Conservation (phyloP, 2,888 invertebrate species). For the Sphaeridia pumilis region DNA sequence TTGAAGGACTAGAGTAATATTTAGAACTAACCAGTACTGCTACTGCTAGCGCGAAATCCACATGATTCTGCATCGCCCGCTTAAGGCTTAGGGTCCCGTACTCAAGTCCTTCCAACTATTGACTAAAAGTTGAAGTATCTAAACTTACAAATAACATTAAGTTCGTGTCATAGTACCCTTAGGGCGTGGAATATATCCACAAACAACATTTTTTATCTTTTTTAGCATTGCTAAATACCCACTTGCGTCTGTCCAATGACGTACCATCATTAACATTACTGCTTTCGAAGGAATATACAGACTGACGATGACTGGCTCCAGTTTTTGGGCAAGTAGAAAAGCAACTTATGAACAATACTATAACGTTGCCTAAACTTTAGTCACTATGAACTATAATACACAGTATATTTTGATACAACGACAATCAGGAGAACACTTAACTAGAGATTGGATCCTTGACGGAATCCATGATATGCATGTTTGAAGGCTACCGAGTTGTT, state of each 20-base stretch:
- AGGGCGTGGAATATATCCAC: no score
- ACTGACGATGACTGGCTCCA: no score
- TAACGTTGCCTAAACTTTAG: no score
- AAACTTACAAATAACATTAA: no score
- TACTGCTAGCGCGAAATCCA: background rate
- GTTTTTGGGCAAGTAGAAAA: background rate
- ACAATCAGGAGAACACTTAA: background rate
- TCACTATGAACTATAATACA: background rate
- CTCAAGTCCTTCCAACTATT: slow-evolving; percentile 15
- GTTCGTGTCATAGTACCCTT: background rate
- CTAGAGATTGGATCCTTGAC: background rate
- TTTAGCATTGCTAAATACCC: no score
- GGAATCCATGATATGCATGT: slow-evolving; percentile 14
- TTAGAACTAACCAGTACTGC: background rate
- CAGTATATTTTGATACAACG: background rate
- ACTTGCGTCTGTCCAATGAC: no score
- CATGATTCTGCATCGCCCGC: background rate
- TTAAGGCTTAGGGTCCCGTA: slow-evolving; percentile 7
- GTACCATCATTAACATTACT: no score
- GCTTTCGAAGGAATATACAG: no score
- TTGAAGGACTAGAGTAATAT: slow-evolving; percentile 21
- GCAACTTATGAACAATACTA: no score
- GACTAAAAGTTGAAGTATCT: no score
- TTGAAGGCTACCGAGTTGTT: slow-evolving; percentile 18
- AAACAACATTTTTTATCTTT: no score